Conservation (phyloP, 2,888 invertebrate species). For the Stomorhina lunata region DNA sequence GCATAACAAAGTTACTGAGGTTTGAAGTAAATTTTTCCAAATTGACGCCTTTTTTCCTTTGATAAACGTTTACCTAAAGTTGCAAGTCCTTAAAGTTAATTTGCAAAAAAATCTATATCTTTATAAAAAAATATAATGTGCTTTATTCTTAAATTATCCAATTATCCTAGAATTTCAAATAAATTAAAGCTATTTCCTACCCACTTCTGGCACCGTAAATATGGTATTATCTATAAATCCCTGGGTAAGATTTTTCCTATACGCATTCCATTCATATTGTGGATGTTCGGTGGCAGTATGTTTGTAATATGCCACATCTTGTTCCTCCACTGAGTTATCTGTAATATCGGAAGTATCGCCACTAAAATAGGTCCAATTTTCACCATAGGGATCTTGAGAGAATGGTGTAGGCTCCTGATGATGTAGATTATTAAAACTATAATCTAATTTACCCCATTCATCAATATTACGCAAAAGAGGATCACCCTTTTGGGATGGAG, state of each 20-base stretch:
- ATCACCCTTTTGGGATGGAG: constrained; percentile 69
- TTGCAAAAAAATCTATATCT: too few species aligned
- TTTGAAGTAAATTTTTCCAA: too few species aligned
- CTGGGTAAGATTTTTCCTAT: constrained; percentile 74
- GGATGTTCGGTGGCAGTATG: constrained; percentile 14
- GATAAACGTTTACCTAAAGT: too few species aligned
- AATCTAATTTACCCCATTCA: constrained; percentile 78
- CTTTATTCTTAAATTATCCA: background rate
- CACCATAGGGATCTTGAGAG: constrained; percentile 71
- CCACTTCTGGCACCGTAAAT: constrained; percentile 72
- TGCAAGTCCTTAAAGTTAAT: too few species aligned
- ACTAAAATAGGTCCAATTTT: constrained; percentile 77
- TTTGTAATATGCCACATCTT: constrained; percentile 65
- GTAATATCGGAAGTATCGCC: constrained; percentile 67
- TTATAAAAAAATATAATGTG: too few species aligned
- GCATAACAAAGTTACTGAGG: too few species aligned
- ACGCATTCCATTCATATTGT: constrained; percentile 71
- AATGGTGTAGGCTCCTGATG: constrained; percentile 68
- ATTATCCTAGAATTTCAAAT: background rate
- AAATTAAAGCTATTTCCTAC: constrained; percentile 15
- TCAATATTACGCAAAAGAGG: constrained; percentile 76
- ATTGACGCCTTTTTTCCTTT: too few species aligned
- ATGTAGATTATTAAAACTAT: constrained; percentile 76
- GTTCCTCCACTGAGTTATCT: constrained; percentile 72
- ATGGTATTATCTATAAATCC: constrained; percentile 75